Conservation (phyloP, 2,113 vertebrate species). For the Trogon melanurus region DNA sequence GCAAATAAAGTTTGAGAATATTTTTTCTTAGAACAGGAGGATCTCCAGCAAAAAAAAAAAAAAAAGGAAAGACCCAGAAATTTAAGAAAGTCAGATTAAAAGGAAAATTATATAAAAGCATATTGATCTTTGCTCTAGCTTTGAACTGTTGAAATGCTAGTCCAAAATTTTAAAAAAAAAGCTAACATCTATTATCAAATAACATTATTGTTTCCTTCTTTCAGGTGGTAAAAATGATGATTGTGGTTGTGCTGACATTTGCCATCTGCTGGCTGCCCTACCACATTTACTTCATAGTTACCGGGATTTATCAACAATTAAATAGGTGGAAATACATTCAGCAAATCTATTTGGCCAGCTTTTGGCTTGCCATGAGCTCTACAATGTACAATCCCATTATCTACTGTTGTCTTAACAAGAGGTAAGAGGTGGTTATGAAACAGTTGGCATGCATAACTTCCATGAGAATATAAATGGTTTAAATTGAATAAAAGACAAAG, state of each 20-base stretch:
- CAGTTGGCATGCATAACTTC: not conserved
- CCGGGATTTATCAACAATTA: slow-evolving; percentile 84
- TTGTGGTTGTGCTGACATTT: slow-evolving; percentile 95
- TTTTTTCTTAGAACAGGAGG: not conserved
- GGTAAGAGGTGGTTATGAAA: slow-evolving; percentile 75
- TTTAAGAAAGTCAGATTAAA: not conserved
- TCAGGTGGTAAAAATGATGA: slow-evolving; percentile 99
- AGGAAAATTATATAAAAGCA: not conserved
- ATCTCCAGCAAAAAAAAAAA: not conserved
- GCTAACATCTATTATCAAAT: not conserved
- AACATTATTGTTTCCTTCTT: not conserved
- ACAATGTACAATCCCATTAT: slow-evolving; percentile 99
- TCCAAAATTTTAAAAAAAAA: not conserved
- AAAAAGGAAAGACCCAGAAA: not conserved
- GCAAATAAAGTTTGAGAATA: not conserved
- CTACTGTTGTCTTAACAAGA: slow-evolving; percentile 98
- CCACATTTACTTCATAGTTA: slow-evolving; percentile 93
- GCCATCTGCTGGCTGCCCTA: slow-evolving; percentile 97
- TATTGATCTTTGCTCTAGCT: not conserved
- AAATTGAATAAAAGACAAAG: not conserved
- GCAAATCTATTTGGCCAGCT: slow-evolving; percentile 92
- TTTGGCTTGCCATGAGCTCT: slow-evolving; percentile 98
- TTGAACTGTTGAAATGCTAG: not conserved
- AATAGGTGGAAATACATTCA: slow-evolving; percentile 93
- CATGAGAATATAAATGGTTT: not conserved